Evolutionary conservation across 2,888 invertebrate genomes (phyloP).

Genomic region (Synergus gifuensis): DNA sequence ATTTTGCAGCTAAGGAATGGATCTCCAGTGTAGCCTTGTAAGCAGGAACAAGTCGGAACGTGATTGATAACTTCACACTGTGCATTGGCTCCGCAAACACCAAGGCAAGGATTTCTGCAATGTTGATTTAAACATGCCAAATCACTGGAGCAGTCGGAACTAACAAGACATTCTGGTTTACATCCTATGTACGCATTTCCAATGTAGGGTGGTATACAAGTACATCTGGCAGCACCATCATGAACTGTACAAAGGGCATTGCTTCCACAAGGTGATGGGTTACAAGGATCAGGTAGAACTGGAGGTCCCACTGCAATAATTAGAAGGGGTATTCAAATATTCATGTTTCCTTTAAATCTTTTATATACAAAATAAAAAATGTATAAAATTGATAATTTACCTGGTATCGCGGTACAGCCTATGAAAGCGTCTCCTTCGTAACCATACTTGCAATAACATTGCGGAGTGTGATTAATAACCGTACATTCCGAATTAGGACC

Average conservation of each 20-base stretch:
- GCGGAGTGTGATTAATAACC: conserved; percentile 87
- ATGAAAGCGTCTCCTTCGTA: conserved; percentile 92
- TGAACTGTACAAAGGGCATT: conserved; percentile 88
- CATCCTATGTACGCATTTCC: conserved; percentile 88
- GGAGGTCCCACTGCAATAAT: conserved; percentile 54
- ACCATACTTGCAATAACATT: conserved; percentile 88
- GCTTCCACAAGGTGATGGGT: conserved; percentile 90
- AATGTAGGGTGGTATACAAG: conserved; percentile 92
- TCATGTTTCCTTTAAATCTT: neutral
- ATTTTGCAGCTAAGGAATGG: conserved; percentile 88
- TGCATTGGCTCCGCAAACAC: conserved; percentile 90
- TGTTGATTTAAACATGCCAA: conserved; percentile 90
- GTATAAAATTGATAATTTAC: conserved; percentile 19
- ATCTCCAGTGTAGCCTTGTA: conserved; percentile 88
- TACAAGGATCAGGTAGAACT: conserved; percentile 82
- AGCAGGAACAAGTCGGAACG: conserved; percentile 89
- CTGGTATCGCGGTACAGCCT: conserved; percentile 82
- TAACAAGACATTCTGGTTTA: conserved; percentile 90
- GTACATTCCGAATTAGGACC: conserved; percentile 89
- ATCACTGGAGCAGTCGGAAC: conserved; percentile 88
- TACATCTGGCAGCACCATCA: conserved; percentile 86
- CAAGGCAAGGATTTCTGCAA: conserved; percentile 91
- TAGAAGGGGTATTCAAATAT: conserved; percentile 10
- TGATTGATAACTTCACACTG: conserved; percentile 91
- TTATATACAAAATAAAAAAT: neutral